Conservation (phyloP, 2,888 invertebrate species). For the Agrochola macilenta region DNA sequence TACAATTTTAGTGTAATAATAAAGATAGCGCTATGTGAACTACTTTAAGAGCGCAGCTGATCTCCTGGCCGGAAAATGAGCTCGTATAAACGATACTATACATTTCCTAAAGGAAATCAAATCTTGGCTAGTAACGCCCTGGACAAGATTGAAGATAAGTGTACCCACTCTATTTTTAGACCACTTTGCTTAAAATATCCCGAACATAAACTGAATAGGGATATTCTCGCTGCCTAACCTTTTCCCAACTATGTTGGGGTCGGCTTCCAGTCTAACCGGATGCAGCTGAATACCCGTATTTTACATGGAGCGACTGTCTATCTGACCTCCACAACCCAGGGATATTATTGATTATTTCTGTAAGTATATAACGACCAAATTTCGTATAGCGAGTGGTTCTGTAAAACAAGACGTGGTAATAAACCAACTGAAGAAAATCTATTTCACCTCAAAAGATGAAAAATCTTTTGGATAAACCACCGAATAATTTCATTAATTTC, state of each 20-base stretch:
- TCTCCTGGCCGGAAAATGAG: constrained; percentile 53
- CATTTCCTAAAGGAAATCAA: constrained; percentile 52
- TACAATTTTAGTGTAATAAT: constrained; percentile 74
- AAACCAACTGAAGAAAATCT: not conserved
- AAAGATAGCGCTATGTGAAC: constrained; percentile 64
- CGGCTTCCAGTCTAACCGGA: no score
- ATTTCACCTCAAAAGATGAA: not conserved
- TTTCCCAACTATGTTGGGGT: no score
- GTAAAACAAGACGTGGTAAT: no score
- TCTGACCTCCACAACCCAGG: no score
- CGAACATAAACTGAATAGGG: not conserved
- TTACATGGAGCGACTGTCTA: no score
- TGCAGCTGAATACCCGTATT: no score
- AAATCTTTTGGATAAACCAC: not conserved
- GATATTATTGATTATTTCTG: not conserved
- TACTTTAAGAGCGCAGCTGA: constrained; percentile 65
- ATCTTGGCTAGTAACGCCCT: constrained; percentile 45
- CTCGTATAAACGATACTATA: constrained; percentile 57
- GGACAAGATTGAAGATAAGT: constrained; percentile 46
- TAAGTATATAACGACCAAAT: no score
- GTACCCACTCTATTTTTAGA: constrained; percentile 3
- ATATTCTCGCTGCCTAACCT: no score
- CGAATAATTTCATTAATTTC: not conserved
- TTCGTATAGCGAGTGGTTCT: not conserved
- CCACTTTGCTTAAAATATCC: not conserved